phyloP scores from a whole-genome alignment of 2,113 vertebrate genomes.

The Microtus montanus region DNA sequence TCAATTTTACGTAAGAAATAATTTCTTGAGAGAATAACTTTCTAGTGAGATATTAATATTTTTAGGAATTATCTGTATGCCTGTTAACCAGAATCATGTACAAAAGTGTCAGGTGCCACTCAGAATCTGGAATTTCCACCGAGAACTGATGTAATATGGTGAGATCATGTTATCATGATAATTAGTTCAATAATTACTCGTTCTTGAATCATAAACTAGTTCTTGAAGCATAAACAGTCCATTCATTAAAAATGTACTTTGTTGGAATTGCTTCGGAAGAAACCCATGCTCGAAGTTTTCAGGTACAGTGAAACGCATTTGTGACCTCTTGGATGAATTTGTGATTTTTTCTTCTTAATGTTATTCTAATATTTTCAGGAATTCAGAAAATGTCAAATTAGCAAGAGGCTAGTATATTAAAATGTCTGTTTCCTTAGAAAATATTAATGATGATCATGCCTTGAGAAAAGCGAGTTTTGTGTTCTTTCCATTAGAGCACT shows the following conservation, averaged over 20 bases:
- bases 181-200: background rate
- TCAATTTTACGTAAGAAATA: background rate
- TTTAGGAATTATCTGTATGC: background rate
- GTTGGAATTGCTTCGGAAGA: background rate
- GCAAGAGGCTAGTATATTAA: background rate
- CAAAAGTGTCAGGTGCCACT: background rate
- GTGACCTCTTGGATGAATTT: background rate
- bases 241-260: background rate
- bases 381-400: conserved; percentile 27
- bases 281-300: background rate
- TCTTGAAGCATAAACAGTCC: background rate
- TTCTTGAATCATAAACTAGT: conserved; percentile 30
- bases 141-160: background rate
- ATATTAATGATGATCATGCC: background rate
- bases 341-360: background rate
- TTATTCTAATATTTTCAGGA: conserved; percentile 19
- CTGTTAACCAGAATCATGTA: background rate
- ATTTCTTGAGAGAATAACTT: background rate
- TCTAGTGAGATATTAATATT: conserved; percentile 17
- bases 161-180: background rate
- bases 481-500: background rate
- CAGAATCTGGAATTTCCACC: background rate
- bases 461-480: background rate
- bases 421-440: conserved; percentile 42
- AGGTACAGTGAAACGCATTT: background rate